Base-by-base conservation (phyloP, 2,113 vertebrate species). In the Lagopus muta region DNA sequence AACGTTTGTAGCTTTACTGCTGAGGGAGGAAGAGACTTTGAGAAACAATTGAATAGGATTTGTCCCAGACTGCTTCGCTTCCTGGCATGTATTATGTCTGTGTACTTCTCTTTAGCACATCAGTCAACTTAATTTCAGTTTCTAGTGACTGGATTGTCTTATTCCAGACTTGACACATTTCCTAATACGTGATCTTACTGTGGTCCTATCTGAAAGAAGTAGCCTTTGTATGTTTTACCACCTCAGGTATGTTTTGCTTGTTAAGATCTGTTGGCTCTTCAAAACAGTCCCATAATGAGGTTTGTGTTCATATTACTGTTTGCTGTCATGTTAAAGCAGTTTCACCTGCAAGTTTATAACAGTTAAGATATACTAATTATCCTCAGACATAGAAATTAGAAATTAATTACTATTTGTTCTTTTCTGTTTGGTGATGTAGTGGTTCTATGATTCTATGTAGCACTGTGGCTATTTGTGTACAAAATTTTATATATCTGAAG, bases 401-500 rank as follows among this genome's bases (percentile, higher is more conserved):
- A 75, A 22, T 66, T 18, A 24, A 75, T 88, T 64, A n/a, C 22
- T 65, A 10, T 47, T 24, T 83, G 20, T n/a, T 80, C 11, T 83
- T 75, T 78, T 88, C 62, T 85, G 0, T 50, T 82, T 72, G 52
- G 25, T 83, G 13, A 38, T 80, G 11, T 66, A 58, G 43, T 48
- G 48, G 13, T 24, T 50, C 48, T 50, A 6, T 24, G 48, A 24
- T 24, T 50, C 48, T 50, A 6, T 24, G 47, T 48, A 48, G 47
- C 20, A 17, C 58, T 90, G 52, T 90, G 54, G 25, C 40, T 82
- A 0, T 32, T 77, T 45, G 60, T 67, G n/a, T 54, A 32, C 38
- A 19, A 77, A 45, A 2, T 32, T 47, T 79, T 95, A 43, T 18
- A 24, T 95, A 73, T 70, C 28, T 95, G 82, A 96, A 91, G 87